Conservation (phyloP, 2,888 invertebrate genomes). For the Taphrorychus bicolor region DNA sequence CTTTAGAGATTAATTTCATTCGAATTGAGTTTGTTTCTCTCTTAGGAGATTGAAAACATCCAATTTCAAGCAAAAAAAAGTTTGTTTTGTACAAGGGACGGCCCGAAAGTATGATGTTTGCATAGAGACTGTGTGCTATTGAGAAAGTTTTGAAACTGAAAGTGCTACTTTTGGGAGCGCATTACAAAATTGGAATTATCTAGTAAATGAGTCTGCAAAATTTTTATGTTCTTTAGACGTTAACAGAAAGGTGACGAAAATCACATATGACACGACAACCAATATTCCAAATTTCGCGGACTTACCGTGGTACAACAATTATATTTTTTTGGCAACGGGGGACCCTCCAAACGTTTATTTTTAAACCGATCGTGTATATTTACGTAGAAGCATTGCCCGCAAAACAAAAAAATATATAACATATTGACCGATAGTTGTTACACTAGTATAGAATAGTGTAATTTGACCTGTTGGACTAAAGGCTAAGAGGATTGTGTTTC, state of each 20-base stretch:
- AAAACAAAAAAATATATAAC: slow-evolving; percentile 7
- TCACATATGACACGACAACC: not conserved
- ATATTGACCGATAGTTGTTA: not conserved
- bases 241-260: not conserved
- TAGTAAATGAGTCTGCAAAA: no score
- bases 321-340: slow-evolving; percentile 29
- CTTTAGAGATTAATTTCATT: no score
- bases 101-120: no score
- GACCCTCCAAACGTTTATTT: slow-evolving; percentile 20
- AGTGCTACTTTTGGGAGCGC: no score
- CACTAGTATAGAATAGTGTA: not conserved
- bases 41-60: no score
- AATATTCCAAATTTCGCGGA: not conserved
- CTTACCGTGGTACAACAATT: not conserved
- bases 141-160: no score
- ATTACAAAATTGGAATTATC: no score
- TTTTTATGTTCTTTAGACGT: no score
- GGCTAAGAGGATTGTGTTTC: not conserved
- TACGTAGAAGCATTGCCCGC: slow-evolving; percentile 9
- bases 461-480: not conserved
- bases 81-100: no score
- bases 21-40: no score
- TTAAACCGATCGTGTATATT: slow-evolving; percentile 10
- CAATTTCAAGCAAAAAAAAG: no score
- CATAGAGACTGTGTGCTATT: no score